Base-by-base conservation (phyloP, 2,888 invertebrate genomes). In the Pachydiplax longipennis region DNA sequence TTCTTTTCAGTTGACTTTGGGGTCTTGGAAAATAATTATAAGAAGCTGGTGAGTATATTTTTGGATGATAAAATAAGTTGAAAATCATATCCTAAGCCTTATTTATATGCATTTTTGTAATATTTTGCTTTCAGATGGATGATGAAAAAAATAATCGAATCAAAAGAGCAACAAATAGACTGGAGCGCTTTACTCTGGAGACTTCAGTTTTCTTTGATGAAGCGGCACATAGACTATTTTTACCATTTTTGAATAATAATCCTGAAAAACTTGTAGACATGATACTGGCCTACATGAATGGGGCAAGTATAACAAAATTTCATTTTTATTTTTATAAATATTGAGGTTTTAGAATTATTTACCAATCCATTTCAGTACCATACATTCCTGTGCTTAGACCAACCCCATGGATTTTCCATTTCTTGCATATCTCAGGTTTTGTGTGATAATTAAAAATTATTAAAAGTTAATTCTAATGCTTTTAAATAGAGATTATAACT, bases 211-310 rank as follows among this genome's bases (percentile, higher is more conserved):
- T 97, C 93, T 95, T 97, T 92, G 97, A 97, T 92, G 96, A 96
- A 93, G 95, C 96, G 0, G 97, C 95, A 0, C 97, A 97, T 93
- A 95, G 95, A 92, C 95, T 96, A 53, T 97, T 97, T 93, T 94
- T 96, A 22, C 96, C 97, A 0, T 96, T 95, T 93, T 95, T 97
- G 91, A 95, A 96, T 92, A 94, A 95, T 92, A 95, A 96, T 92
- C 96, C 97, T 91, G 94, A 94, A 18, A 95, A 96, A 92, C 93
- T 97, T 81, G 94, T 96, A 61, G 96, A 97, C 93, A 96, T 97
- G 96, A 94, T 97, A n/a, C 93, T 97, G 91, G 97, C 97, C 18
- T 97, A 97, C 92, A 95, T 97, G 92, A 97, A 97, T 93, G 97
- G 96, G 92, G 96, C 96, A 94, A 95, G 95, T 94, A 92, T 65